Conservation (phyloP, 2,888 invertebrate species). For the Poecilobothrus nobilitatus region DNA sequence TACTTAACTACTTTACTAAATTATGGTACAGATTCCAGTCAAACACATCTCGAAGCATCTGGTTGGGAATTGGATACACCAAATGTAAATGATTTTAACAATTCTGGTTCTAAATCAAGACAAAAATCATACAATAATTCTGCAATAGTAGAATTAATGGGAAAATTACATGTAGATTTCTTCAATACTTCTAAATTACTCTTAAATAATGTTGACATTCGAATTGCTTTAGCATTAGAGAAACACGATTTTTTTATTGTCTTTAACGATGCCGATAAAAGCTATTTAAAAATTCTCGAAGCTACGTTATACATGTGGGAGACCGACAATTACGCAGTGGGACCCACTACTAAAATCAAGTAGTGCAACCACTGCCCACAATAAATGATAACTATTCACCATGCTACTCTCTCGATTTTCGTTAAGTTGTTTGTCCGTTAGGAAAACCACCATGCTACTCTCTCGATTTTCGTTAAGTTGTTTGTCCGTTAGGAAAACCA, state of each 20-base stretch:
- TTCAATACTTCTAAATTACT: not conserved
- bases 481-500: too few relatives aligned
- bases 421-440: too few relatives aligned
- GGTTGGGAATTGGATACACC: conserved; percentile 1
- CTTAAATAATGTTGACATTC: conserved; percentile 5
- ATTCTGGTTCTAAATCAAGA: too few relatives aligned
- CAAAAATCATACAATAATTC: conserved; percentile 1
- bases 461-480: too few relatives aligned
- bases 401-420: too few relatives aligned
- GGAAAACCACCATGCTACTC: too few relatives aligned
- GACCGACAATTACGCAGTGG: too few relatives aligned
- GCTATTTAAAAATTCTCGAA: not conserved
- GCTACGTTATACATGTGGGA: too few relatives aligned
- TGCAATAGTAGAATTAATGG: not conserved
- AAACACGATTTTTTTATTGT: conserved; percentile 1
- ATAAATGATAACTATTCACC: too few relatives aligned
- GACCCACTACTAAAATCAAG: too few relatives aligned
- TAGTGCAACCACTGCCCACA: too few relatives aligned
- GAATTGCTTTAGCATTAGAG: conserved; percentile 1
- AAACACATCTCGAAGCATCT: not conserved
- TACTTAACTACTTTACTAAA: not conserved
- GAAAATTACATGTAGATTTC: not conserved
- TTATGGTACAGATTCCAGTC: conserved; percentile 3
- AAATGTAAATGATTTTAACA: conserved; percentile 5
- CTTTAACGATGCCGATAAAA: not conserved